phyloP scores from a whole-genome alignment of 2,797 vertebrate genomes.

The Trachops cirrhosus region DNA sequence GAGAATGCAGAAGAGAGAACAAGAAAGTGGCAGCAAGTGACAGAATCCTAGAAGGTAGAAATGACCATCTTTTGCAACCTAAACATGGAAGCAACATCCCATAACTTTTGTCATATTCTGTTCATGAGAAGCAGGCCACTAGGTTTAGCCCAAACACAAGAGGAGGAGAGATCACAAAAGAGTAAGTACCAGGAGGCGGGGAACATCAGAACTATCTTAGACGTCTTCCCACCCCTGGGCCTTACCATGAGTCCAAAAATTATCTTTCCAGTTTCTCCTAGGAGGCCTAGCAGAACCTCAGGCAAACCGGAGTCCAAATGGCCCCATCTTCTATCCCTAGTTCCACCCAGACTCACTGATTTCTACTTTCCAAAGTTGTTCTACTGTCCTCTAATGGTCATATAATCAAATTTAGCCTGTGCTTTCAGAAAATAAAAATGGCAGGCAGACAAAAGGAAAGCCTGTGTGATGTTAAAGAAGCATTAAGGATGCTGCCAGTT shows the following conservation, averaged over 20 bases:
- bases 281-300: neutral
- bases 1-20: neutral
- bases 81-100: neutral
- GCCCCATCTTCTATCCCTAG: neutral
- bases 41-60: neutral
- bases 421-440: conserved; percentile 23
- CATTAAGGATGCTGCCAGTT: conserved; percentile 27
- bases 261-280: neutral
- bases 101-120: neutral
- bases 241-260: neutral
- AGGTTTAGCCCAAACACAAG: neutral
- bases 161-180: neutral
- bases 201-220: neutral
- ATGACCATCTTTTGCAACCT: neutral
- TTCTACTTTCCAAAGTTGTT: neutral
- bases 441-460: conserved; percentile 14
- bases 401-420: neutral
- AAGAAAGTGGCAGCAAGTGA: neutral
- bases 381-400: neutral
- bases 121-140: neutral
- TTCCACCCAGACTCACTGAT: neutral
- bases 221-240: neutral
- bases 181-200: neutral
- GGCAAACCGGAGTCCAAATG: neutral
- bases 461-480: neutral